Percentiles rank a stretch among this genome's conserved stretches.
These are phyloP conservation scores for Caenorhabditis becei DNA, from an alignment of 2,888 invertebrate species.

Conservation along the genomic window DNA sequence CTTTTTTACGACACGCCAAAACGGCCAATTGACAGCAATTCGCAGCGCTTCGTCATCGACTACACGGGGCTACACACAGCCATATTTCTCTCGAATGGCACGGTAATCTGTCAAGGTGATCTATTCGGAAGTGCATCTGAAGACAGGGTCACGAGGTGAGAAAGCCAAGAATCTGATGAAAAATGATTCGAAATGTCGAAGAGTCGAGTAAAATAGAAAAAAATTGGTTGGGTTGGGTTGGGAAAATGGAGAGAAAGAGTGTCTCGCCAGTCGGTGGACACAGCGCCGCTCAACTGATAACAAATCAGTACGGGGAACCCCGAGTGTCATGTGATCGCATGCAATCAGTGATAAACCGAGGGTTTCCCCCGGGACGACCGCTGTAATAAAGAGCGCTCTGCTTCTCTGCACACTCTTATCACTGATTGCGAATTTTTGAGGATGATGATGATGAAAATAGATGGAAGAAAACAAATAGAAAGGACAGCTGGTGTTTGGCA, in stretches of 20 bases:
- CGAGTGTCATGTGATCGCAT: constrained; percentile 54
- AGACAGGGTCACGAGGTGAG: not conserved
- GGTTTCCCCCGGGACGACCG: constrained; percentile 33
- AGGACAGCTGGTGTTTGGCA: not conserved
- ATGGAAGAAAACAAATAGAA: too few species aligned
- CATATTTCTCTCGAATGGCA: not conserved
- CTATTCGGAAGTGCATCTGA: constrained; percentile 11
- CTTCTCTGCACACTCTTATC: constrained; percentile 8
- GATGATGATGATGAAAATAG: not conserved
- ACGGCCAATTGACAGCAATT: not conserved
- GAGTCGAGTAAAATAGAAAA: not conserved
- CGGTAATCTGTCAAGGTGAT: constrained; percentile 14
- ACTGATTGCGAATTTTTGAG: not conserved
- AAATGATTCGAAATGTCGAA: not conserved
- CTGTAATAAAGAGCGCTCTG: not conserved
- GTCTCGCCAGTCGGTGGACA: not conserved
- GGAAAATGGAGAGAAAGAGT: not conserved
- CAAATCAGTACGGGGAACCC: constrained; percentile 50
- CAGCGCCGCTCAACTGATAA: constrained; percentile 26
- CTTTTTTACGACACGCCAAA: constrained; percentile 3
- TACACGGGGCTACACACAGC: not conserved
- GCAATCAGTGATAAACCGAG: constrained; percentile 35
- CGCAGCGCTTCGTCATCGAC: not conserved
- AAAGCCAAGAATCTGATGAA: not conserved
- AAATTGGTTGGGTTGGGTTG: not conserved